Evolutionary conservation across 2,888 invertebrate species (phyloP), one percentile per base, ranked within the genome.

Genomic region (Erebia palarica): DNA sequence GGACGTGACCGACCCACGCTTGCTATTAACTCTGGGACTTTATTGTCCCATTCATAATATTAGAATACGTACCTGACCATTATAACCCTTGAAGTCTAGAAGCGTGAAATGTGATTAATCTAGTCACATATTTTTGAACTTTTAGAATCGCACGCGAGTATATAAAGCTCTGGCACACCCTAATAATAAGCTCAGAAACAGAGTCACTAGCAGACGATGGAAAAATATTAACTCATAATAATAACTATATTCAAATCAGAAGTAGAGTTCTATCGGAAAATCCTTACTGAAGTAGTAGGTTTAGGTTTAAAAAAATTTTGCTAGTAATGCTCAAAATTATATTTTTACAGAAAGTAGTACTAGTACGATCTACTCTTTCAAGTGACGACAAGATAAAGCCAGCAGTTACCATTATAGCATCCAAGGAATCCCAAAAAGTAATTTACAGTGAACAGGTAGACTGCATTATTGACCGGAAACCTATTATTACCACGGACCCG

Each of bases 41-140:
- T 92, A 92, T 92, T 81, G 86, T 81, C 84, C 82, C 87, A 89
- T 90, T 90, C 88, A 88, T 85, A 80, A 88, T 85, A 80, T 79
- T 74, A 78, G 86, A 84, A 88, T 87, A 81, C 80, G 87, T 81
- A 85, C 84, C 76, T 81, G 81, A 84, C 81, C 80, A 80, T 84
- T 47, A 79, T 84, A 66, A 58, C 58, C 58, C 66, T 66, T 47
- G 9, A 58, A 67, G 59, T 59, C 67, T 67, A 59, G 67, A 57
- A 57, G 21, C 11, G 16, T 67, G 10, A 59, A 59, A 36, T 11
- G 16, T 64, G 21, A 14, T 10, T 11, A 58, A 14, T 27, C 53
- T 11, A 47, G 2, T 13, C 47, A 47, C 3, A 47, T 11, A 13
- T 13, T 47, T 36, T 36, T 36, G 0, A 36, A 36, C 5, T 36